Percentiles rank a stretch among this genome's conserved stretches.
phyloP scores from a whole-genome alignment of 2,797 vertebrate species.

The Loris lydekkerianus region DNA sequence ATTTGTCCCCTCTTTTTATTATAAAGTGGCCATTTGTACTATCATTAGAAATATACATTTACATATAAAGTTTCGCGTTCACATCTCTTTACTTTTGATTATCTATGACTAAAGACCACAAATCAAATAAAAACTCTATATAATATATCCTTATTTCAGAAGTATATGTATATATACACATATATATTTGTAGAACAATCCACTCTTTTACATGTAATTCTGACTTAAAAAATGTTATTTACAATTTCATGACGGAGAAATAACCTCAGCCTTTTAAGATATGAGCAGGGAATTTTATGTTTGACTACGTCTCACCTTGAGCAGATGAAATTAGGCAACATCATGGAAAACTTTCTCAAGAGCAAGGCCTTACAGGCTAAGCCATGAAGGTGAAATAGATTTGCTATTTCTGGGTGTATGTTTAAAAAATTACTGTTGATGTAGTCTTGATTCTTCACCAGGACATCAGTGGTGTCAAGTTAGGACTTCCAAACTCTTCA shows the following conservation, averaged over 20 bases:
- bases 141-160: conserved; percentile 82
- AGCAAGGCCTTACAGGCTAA: conserved; percentile 60
- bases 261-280: conserved; percentile 75
- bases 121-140: conserved; percentile 83
- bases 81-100: conserved; percentile 77
- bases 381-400: not conserved
- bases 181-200: conserved; percentile 82
- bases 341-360: conserved; percentile 61
- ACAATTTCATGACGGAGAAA: conserved; percentile 82
- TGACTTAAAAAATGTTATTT: conserved; percentile 81
- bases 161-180: conserved; percentile 83
- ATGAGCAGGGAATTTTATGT: conserved; percentile 42
- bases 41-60: conserved; percentile 85
- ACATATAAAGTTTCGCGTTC: conserved; percentile 84
- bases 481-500: not conserved
- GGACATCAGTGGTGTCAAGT: not conserved
- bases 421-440: conserved; percentile 46
- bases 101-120: conserved; percentile 77
- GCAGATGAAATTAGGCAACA: conserved; percentile 68
- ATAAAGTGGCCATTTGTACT: conserved; percentile 79
- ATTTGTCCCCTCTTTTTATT: conserved; percentile 74
- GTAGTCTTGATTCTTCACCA: conserved; percentile 50
- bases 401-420: conserved; percentile 57
- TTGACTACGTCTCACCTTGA: conserved; percentile 60
- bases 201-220: conserved; percentile 78